Conservation (phyloP, 2,888 invertebrate species). For the Athalia cordata region DNA sequence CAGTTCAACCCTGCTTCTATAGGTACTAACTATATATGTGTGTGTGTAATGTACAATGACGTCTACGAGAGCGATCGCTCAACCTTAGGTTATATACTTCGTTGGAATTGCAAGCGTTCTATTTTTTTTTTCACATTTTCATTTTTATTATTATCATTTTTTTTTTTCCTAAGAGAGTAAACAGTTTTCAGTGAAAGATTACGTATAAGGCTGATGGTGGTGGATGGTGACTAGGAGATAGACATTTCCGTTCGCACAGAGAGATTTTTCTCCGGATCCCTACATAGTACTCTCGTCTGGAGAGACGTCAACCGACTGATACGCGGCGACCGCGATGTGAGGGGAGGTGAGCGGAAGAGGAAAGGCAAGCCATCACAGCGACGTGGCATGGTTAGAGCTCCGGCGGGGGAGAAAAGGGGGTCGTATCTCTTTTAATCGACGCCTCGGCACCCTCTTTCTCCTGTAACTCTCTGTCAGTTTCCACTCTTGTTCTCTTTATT, state of each 20-base stretch:
- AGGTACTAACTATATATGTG: too few species aligned
- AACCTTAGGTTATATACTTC: too few species aligned
- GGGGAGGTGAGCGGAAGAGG: too few species aligned
- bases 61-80: too few species aligned
- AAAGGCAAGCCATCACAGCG: neutral
- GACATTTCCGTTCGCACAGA: conserved; percentile 6
- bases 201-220: neutral
- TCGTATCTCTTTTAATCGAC: conserved; percentile 54
- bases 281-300: neutral
- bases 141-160: too few species aligned
- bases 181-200: neutral
- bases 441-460: conserved; percentile 39
- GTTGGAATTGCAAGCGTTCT: too few species aligned
- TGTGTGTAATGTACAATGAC: too few species aligned
- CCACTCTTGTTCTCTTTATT: conserved; percentile 37
- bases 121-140: too few species aligned
- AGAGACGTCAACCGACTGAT: conserved; percentile 7
- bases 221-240: neutral
- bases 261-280: neutral
- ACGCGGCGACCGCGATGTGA: conserved; percentile 15
- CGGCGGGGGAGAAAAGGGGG: conserved; percentile 10
- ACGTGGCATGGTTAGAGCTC: neutral
- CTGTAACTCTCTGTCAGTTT: neutral
- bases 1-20: too few species aligned
- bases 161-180: too few species aligned